Evolutionary conservation across 2,888 invertebrate species (phyloP).

Genomic region (Leucophora obtusa): DNA sequence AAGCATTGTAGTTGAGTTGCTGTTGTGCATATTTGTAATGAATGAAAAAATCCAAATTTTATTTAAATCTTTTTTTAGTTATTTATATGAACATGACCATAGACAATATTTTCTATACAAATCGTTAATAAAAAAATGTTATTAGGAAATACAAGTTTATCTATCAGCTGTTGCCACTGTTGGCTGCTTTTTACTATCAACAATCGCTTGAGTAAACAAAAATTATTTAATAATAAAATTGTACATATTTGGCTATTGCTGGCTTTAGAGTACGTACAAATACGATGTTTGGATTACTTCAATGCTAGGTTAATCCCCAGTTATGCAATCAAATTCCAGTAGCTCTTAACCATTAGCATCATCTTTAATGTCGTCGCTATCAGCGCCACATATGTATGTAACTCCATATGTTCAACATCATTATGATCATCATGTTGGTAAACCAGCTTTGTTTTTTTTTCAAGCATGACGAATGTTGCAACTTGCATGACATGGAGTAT

Average conservation of each 20-base stretch:
- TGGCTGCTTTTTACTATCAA: conserved; percentile 14
- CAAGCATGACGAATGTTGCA: conserved; percentile 59
- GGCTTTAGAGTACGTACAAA: conserved; percentile 1
- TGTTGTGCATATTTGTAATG: no score
- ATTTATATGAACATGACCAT: conserved; percentile 27
- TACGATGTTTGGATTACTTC: conserved; percentile 33
- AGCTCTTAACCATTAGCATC: conserved; percentile 38
- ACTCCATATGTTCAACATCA: background rate
- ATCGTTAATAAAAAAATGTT: conserved; percentile 6
- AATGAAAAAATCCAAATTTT: background rate
- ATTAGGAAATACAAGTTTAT: conserved; percentile 54
- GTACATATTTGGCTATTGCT: conserved; percentile 6
- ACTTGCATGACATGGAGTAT: conserved; percentile 30
- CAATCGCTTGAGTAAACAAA: conserved; percentile 50
- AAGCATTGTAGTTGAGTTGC: no score
- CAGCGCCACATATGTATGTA: background rate
- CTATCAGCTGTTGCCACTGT: conserved; percentile 34
- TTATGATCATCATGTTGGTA: conserved; percentile 17
- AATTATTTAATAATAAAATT: conserved; percentile 43
- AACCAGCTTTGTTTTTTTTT: conserved; percentile 36
- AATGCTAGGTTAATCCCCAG: conserved; percentile 61
- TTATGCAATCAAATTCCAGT: conserved; percentile 64
- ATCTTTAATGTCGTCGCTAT: conserved; percentile 1
- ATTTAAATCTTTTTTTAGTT: background rate
- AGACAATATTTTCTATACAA: conserved; percentile 28